Evolutionary conservation across 2,888 invertebrate genomes (phyloP), one percentile per base, ranked within the genome.

Genomic region (Spialia ferax): DNA sequence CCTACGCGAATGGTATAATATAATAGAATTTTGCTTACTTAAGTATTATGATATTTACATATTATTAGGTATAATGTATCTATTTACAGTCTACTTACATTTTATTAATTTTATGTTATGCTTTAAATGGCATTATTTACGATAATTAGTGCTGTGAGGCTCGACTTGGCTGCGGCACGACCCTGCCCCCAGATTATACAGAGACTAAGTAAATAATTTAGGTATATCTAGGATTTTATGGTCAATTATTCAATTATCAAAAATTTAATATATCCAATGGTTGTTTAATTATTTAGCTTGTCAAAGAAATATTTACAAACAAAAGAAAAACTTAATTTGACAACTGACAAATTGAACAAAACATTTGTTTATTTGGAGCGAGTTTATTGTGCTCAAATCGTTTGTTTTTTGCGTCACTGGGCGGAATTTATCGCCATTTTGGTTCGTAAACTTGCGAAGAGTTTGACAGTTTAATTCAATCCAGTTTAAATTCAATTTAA

Each of bases 271-370:
- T 2, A 35, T 1, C 54, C 11, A 42, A 10, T 20, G 42, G 15
- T 42, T 66, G 22, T 66, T 60, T 60, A 60, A n/a, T 35, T 59
- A 38, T 57, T 65, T 20, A 32, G 38, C 52, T 54, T 54, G 65
- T 60, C 65, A 66, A 60, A 60, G 66, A 63, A 67, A 73, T 72
- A 69, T 71, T 74, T 67, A 59, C 60, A 71, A 74, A 73, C 73
- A 74, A 71, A 71, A 66, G 56, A 64, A 71, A 74, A 74, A 73
- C 73, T 70, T 73, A 72, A 74, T 75, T 75, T 77, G 79, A 77
- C 78, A 75, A 72, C 74, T 75, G 74, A 78, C 75, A 76, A 77
- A 76, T 78, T 73, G 74, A 75, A 75, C 70, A 75, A 76, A 76
- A 74, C 75, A 77, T 76, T n/a, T 76, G 72, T 71, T 75, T 73